phyloP scores from a whole-genome alignment of 2,888 invertebrate genomes.

The Watsonalla binaria region DNA sequence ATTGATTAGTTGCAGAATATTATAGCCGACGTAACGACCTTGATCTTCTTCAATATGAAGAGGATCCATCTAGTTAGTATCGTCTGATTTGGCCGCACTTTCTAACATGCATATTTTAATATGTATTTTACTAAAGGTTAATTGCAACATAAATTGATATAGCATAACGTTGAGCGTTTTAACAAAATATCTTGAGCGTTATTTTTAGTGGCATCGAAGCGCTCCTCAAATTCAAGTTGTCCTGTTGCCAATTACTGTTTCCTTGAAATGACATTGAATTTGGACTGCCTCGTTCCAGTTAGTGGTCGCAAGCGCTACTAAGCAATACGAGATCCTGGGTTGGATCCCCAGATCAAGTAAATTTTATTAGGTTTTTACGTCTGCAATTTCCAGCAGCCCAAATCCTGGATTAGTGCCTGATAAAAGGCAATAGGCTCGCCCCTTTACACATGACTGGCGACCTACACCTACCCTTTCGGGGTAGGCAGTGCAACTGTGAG shows the following conservation, averaged over 20 bases:
- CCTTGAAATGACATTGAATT: constrained; percentile 4
- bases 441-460: too few relatives aligned
- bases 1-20: constrained; percentile 1
- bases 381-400: too few relatives aligned
- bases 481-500: too few relatives aligned
- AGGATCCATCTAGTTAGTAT: constrained; percentile 6
- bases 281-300: too few relatives aligned
- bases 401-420: too few relatives aligned
- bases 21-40: constrained; percentile 8
- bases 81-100: background rate
- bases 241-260: constrained; percentile 33
- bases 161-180: constrained; percentile 11
- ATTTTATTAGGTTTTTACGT: too few relatives aligned
- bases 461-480: too few relatives aligned
- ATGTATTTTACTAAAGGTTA: background rate
- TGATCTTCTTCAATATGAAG: constrained; percentile 8
- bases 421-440: too few relatives aligned
- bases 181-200: constrained; percentile 31
- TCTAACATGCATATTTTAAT: background rate
- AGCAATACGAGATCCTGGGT: background rate
- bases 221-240: constrained; percentile 58
- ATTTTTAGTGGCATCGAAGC: constrained; percentile 50
- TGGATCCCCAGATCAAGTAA: too few relatives aligned
- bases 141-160: constrained; percentile 4
- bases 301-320: background rate